A percentile compares a stretch with the other conserved stretches of the same genome.
Conservation (phyloP, 2,888 invertebrate species). For the Petrolisthes manimaculis region DNA sequence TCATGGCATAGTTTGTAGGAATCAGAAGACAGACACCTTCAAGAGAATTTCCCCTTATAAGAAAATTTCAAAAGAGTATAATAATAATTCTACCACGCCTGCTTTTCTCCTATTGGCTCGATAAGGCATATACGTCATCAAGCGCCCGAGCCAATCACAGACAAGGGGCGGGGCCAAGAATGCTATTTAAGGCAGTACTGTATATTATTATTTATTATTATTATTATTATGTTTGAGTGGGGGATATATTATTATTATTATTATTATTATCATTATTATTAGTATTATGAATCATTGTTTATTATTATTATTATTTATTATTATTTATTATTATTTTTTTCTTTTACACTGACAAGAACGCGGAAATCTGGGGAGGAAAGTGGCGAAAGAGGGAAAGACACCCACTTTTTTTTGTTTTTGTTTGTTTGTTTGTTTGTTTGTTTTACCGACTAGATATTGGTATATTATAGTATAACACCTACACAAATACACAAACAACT, state of each 20-base stretch:
- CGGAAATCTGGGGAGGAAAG: slow-evolving; percentile 35
- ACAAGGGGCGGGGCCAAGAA: slow-evolving; percentile 26
- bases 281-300: no score
- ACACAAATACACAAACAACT: slow-evolving; percentile 56
- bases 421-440: neutral
- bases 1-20: slow-evolving; percentile 8
- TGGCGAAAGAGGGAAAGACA: slow-evolving; percentile 24
- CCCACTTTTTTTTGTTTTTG: slow-evolving; percentile 14
- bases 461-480: slow-evolving; percentile 35
- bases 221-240: no score
- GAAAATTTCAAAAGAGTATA: no score
- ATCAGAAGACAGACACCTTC: neutral
- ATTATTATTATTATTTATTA: neutral
- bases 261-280: neutral
- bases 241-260: slow-evolving; percentile 1
- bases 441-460: slow-evolving; percentile 4
- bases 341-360: neutral
- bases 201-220: slow-evolving; percentile 1
- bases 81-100: slow-evolving; percentile 11
- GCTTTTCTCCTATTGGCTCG: slow-evolving; percentile 27
- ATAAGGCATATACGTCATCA: slow-evolving; percentile 18
- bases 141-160: slow-evolving; percentile 29
- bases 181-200: slow-evolving; percentile 21
- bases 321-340: neutral
- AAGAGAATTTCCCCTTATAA: neutral